Evolutionary conservation across 2,113 vertebrate species (phyloP).

Genomic region (Corythoichthys intestinalis): DNA sequence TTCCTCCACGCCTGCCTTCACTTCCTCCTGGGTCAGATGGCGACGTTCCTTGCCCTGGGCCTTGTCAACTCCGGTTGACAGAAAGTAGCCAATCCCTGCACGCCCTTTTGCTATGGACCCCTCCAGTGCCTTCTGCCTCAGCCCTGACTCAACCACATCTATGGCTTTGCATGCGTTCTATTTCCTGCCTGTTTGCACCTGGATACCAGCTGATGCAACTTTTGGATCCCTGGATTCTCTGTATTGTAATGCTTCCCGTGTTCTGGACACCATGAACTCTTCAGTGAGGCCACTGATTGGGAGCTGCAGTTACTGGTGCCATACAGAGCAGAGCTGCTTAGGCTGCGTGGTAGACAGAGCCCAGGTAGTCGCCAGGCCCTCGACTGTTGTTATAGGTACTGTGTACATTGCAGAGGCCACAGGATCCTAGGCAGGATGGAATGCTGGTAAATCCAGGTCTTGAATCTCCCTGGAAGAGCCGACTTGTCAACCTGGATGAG

Average conservation of each 20-base stretch:
- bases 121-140: background rate
- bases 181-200: too few relatives aligned
- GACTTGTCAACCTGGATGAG: background rate
- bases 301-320: background rate
- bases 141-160: background rate
- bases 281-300: background rate
- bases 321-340: background rate
- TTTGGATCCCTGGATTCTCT: too few relatives aligned
- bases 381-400: background rate
- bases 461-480: background rate
- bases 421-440: too few relatives aligned
- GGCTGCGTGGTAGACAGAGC: background rate
- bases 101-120: background rate
- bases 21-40: background rate
- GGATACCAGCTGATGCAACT: too few relatives aligned
- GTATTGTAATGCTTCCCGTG: background rate
- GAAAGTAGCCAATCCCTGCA: too few relatives aligned
- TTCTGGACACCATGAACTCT: background rate
- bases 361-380: background rate
- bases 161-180: background rate
- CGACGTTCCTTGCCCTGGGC: background rate
- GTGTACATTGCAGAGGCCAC: background rate
- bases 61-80: background rate
- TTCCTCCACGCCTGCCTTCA: background rate
- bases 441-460: background rate